phyloP scores from a whole-genome alignment of 2,113 vertebrate species.

The Antennarius striatus region DNA sequence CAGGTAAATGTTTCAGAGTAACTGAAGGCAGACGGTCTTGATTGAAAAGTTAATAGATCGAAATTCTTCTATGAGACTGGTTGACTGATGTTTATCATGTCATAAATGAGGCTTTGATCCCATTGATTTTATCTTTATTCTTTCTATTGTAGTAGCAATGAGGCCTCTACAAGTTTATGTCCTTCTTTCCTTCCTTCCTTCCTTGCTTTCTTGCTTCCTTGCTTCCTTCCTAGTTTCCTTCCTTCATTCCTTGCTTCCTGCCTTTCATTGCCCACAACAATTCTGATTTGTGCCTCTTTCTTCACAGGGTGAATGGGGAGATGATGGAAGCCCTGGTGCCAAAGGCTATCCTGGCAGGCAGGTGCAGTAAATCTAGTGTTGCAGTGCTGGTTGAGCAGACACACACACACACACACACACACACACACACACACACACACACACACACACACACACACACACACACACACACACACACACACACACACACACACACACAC shows the following conservation, averaged over 20 bases:
- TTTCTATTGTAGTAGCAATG: constrained; percentile 1
- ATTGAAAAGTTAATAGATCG: constrained; percentile 29
- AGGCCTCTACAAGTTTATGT: constrained; percentile 27
- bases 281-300: constrained; percentile 31
- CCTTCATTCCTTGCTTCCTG: background rate
- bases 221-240: background rate
- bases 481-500: background rate
- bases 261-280: background rate
- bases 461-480: background rate
- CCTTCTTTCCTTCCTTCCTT: constrained; percentile 1
- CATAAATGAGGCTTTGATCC: constrained; percentile 6
- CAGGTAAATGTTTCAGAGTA: too few relatives aligned
- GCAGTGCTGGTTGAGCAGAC: constrained; percentile 77
- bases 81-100: constrained; percentile 14
- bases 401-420: constrained; percentile 35
- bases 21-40: constrained; percentile 6
- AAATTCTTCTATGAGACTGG: constrained; percentile 17
- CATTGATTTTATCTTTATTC: background rate
- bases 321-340: constrained; percentile 91
- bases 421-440: background rate
- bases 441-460: background rate
- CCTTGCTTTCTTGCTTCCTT: background rate
- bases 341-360: constrained; percentile 99
- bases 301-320: constrained; percentile 87
- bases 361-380: constrained; percentile 98